phyloP scores from a whole-genome alignment of 1,140 invertebrate genomes.

The Megathymus violae region DNA sequence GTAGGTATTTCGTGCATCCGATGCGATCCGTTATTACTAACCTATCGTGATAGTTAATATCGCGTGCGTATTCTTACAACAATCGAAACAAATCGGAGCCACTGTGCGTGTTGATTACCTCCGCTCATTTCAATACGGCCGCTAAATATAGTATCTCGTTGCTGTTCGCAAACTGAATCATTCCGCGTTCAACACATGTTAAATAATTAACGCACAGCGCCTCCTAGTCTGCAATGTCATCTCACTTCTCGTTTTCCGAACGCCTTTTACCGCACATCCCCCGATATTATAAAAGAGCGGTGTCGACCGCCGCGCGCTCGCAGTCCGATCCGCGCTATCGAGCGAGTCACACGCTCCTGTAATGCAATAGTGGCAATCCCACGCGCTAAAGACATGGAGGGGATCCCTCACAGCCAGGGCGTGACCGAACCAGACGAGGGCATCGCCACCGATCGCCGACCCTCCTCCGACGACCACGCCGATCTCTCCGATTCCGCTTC shows the following conservation, averaged over 20 bases:
- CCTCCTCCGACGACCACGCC: conserved; percentile 81
- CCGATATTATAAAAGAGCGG: conserved; percentile 75
- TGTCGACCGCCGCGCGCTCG: conserved; percentile 65
- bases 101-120: conserved; percentile 31
- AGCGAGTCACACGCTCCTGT: conserved; percentile 68
- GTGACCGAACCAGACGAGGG: conserved; percentile 66
- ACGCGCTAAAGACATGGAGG: conserved; percentile 66
- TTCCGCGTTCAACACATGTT: conserved; percentile 40
- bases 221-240: conserved; percentile 72
- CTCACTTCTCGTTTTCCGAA: conserved; percentile 60
- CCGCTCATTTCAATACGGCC: conserved; percentile 39
- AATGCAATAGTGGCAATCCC: conserved; percentile 66
- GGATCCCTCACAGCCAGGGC: conserved; percentile 59
- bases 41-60: conserved; percentile 17
- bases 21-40: conserved; percentile 1
- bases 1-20: conserved; percentile 13
- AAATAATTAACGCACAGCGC: conserved; percentile 52
- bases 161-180: conserved; percentile 20
- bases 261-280: conserved; percentile 74
- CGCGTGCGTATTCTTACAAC: conserved; percentile 28
- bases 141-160: conserved; percentile 21
- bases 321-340: conserved; percentile 68
- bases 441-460: conserved; percentile 74
- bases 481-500: conserved; percentile 87
- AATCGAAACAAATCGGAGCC: conserved; percentile 25